Evolutionary conservation across 2,113 vertebrate genomes (phyloP).

Genomic region (Herpetotheres cachinnans): DNA sequence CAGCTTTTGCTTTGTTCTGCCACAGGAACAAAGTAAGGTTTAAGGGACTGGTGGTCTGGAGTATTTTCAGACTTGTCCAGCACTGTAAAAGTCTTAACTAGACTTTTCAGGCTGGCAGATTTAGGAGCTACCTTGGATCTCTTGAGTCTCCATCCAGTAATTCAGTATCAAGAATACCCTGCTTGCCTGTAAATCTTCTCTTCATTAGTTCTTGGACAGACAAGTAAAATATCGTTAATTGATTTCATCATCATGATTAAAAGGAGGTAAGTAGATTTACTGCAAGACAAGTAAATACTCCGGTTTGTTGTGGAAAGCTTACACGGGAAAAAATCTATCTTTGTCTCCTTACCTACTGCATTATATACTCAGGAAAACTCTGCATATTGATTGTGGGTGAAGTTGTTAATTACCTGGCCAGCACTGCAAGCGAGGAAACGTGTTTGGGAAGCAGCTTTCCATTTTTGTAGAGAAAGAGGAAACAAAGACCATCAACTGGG

Average conservation of each 20-base stretch:
- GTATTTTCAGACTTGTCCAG: background rate
- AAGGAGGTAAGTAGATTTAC: background rate
- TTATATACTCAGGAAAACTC: background rate
- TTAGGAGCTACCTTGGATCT: background rate
- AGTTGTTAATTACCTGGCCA: background rate
- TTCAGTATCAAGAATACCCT: background rate
- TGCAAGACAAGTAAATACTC: background rate
- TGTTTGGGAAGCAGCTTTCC: background rate
- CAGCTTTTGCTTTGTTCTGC: background rate
- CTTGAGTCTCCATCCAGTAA: background rate
- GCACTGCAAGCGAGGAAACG: background rate
- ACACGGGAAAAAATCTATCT: background rate
- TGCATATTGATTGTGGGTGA: background rate
- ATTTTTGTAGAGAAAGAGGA: background rate
- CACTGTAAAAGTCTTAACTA: background rate
- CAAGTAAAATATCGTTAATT: constrained; percentile 7
- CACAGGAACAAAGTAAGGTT: background rate
- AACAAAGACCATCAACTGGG: background rate
- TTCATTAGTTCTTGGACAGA: background rate
- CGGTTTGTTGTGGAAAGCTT: background rate
- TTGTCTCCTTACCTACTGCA: background rate
- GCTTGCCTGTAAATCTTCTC: background rate
- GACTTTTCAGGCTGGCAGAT: background rate
- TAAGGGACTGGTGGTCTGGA: background rate
- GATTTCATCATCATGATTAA: constrained; percentile 3